Evolutionary conservation across 2,797 vertebrate genomes (phyloP).

Genomic region (Petrocephalus schoutedeni): DNA sequence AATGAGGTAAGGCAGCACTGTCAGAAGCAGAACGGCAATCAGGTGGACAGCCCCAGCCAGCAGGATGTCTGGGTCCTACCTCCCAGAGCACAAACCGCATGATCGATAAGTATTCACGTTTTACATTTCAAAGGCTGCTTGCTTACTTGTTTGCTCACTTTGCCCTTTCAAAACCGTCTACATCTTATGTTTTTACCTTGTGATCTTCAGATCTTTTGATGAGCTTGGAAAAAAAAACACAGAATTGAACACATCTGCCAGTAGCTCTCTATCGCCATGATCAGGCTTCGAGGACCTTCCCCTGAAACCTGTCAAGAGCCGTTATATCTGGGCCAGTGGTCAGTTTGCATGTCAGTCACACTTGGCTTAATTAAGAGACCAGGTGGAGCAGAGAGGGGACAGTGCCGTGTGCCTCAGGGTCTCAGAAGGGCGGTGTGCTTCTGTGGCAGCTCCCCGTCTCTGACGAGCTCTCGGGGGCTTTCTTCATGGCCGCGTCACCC

Average conservation of each 20-base stretch:
- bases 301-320: not conserved
- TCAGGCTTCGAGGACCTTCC: not conserved
- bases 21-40: not conserved
- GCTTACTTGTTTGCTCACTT: not conserved
- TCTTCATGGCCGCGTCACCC: not conserved
- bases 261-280: not conserved
- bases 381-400: not conserved
- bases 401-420: not conserved
- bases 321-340: not conserved
- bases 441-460: not conserved
- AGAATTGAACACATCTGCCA: not conserved
- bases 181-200: not conserved
- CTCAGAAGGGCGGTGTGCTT: not conserved
- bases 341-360: not conserved
- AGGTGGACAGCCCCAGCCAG: not conserved
- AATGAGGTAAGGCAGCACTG: not conserved
- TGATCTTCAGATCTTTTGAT: constrained; percentile 10
- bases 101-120: constrained; percentile 9
- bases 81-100: not conserved
- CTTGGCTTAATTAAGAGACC: not conserved
- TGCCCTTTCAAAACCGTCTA: not conserved
- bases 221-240: not conserved
- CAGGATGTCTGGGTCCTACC: not conserved
- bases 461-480: not conserved
- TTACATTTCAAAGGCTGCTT: not conserved